Evolutionary conservation across 2,113 vertebrate genomes (phyloP), one percentile per base, ranked within the genome.

Genomic region (Trematomus loennbergii): DNA sequence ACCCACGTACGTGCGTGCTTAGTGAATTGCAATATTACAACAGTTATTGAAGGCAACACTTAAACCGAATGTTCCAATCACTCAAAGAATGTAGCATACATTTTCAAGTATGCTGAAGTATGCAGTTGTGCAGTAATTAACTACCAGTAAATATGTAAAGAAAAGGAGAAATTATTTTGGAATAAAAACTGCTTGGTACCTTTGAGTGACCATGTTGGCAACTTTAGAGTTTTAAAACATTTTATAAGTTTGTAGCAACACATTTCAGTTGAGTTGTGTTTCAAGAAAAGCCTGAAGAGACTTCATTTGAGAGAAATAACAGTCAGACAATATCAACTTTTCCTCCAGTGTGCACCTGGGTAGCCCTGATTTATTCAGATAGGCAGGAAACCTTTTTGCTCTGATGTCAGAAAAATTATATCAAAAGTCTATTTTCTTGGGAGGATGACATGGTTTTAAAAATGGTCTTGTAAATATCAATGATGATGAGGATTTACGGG

Each of bases 41-140:
- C 16, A 40, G 68, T 17, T 15, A 0, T 0, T 86, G 85, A 90
- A 90, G 18, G 78, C 69, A 84, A 40, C 90, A 55, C 12, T 12
- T 1, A 46, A 78, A 8, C 18, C 60, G n/a, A 36, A 62, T 12
- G 33, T 62, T 82, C 74, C 62, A 52, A 48, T 78, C 58, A 29
- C n/a, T 60, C 46, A 62, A 2, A 40, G 0, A 6, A 0, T n/a
- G 7, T 1, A 20, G 9, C 16, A 13, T 11, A 7, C 45, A 12
- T 64, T 60, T 69, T 20, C 16, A 46, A 15, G 18, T 5, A 25
- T 57, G 25, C 17, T 9, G 18, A 15, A 22, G 6, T 6, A 12
- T 50, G 20, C 4, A 20, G 50, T 59, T 10, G 15, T 4, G 8
- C 10, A 49, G 5, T 22, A 40, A 43, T 12, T 17, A 1, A n/a